phyloP scores from a whole-genome alignment of 23 tunicate species.

The Oikopleura albicans region DNA sequence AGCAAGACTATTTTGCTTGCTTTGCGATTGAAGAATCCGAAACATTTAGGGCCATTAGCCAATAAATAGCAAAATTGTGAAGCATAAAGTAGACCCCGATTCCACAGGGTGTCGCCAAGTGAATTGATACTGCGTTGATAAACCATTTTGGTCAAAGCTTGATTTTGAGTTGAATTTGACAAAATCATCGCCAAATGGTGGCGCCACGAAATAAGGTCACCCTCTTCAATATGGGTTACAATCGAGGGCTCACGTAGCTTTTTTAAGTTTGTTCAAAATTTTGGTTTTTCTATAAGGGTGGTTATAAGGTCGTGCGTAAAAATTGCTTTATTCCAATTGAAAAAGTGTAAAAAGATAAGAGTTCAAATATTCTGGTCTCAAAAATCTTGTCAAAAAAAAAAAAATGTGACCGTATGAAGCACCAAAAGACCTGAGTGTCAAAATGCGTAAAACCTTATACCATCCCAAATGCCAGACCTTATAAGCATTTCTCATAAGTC shows the following conservation, averaged over 20 bases:
- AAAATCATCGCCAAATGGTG: conserved; percentile 96
- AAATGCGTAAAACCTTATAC: not conserved
- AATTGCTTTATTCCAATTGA: not conserved
- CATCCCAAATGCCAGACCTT: not conserved
- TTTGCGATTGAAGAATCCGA: conserved; percentile 43
- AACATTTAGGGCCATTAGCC: conserved; percentile 31
- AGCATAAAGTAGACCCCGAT: conserved; percentile 49
- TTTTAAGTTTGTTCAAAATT: not conserved
- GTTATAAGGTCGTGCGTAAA: not conserved
- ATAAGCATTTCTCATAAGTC: not conserved
- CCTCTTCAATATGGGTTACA: conserved; percentile 71
- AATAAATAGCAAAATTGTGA: conserved; percentile 91
- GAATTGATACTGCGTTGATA: conserved; percentile 5
- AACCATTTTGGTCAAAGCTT: conserved; percentile 35
- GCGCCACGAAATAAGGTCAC: conserved; percentile 46
- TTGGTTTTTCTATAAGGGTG: not conserved
- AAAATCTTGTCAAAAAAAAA: not conserved
- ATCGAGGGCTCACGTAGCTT: too few relatives aligned
- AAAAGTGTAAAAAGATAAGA: not conserved
- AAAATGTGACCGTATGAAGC: not conserved
- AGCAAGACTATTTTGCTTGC: conserved; percentile 55
- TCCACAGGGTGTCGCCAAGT: conserved; percentile 64
- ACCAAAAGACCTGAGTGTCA: not conserved
- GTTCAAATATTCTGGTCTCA: not conserved
- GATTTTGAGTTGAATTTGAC: conserved; percentile 47